A percentile compares a stretch with the other conserved stretches of the same genome.
phyloP scores from a whole-genome alignment of 2,888 invertebrate genomes.

The Acanthopleura granulata region DNA sequence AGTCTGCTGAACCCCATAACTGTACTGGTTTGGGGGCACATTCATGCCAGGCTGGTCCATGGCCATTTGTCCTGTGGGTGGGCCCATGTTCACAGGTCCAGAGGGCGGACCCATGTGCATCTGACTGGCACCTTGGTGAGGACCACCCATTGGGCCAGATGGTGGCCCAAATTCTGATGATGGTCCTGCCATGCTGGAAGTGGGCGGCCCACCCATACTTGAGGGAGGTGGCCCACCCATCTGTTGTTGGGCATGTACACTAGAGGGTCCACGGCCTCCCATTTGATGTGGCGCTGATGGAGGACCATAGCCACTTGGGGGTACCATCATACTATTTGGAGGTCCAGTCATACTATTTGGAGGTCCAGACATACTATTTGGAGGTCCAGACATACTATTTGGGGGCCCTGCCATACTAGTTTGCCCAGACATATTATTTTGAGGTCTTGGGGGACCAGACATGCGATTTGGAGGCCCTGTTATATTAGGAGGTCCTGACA shows the following conservation, averaged over 20 bases:
- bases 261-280: constrained; percentile 22
- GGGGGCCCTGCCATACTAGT: constrained; percentile 35
- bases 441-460: background rate
- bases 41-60: constrained; percentile 16
- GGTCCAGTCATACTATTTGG: constrained; percentile 27
- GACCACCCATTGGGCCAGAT: constrained; percentile 31
- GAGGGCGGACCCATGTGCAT: constrained; percentile 24
- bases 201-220: constrained; percentile 21
- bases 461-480: background rate
- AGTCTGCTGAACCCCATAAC: constrained; percentile 23
- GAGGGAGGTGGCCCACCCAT: constrained; percentile 22
- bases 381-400: constrained; percentile 26
- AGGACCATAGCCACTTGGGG: background rate
- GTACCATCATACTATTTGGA: constrained; percentile 21
- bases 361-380: constrained; percentile 27
- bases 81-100: constrained; percentile 17
- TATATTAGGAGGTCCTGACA: background rate
- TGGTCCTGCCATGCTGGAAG: constrained; percentile 23
- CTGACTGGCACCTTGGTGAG: constrained; percentile 22
- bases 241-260: constrained; percentile 21
- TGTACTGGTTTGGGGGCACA: background rate
- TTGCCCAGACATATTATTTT: background rate
- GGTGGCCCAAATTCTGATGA: constrained; percentile 24
- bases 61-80: constrained; percentile 28
- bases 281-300: constrained; percentile 23